Conservation (phyloP, 2,888 invertebrate genomes). For the Agapetus fuscipes region DNA sequence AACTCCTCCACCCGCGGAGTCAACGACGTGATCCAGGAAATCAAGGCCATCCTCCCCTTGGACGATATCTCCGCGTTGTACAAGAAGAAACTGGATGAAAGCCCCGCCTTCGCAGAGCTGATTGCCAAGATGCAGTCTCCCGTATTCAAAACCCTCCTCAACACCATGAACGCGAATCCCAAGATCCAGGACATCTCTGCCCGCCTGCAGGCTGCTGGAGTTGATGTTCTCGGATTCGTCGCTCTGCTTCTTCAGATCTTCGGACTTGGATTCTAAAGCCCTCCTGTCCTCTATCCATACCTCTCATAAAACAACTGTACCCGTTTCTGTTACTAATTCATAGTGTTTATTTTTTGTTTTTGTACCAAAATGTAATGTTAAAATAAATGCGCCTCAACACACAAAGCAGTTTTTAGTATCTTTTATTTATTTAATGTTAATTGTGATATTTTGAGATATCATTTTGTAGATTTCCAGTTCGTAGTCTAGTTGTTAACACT, state of each 20-base stretch:
- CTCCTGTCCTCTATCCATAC: neutral
- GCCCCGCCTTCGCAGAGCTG: constrained; percentile 10
- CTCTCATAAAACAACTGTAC: neutral
- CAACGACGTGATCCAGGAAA: constrained; percentile 5
- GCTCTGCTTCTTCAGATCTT: constrained; percentile 6
- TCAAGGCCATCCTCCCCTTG: constrained; percentile 8
- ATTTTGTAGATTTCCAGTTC: too few species aligned
- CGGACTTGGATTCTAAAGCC: constrained; percentile 5
- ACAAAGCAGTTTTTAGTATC: too few species aligned
- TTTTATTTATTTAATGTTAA: too few species aligned
- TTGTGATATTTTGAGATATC: too few species aligned
- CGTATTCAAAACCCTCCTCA: constrained; percentile 5
- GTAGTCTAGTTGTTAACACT: too few species aligned
- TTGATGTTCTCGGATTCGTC: constrained; percentile 6
- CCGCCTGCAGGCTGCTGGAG: constrained; percentile 5
- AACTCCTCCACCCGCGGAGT: constrained; percentile 1
- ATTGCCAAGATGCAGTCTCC: constrained; percentile 7
- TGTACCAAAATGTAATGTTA: too few species aligned
- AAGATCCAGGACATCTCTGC: neutral
- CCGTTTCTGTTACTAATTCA: too few species aligned
- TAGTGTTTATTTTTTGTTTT: too few species aligned
- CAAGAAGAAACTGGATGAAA: constrained; percentile 5
- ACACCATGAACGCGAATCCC: constrained; percentile 1
- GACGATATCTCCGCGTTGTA: constrained; percentile 10
- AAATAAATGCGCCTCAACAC: too few species aligned